These are phyloP conservation scores for Scaptomyza cyrtandrae DNA, from an alignment of 2,888 invertebrate genomes.

Conservation along the genomic window DNA sequence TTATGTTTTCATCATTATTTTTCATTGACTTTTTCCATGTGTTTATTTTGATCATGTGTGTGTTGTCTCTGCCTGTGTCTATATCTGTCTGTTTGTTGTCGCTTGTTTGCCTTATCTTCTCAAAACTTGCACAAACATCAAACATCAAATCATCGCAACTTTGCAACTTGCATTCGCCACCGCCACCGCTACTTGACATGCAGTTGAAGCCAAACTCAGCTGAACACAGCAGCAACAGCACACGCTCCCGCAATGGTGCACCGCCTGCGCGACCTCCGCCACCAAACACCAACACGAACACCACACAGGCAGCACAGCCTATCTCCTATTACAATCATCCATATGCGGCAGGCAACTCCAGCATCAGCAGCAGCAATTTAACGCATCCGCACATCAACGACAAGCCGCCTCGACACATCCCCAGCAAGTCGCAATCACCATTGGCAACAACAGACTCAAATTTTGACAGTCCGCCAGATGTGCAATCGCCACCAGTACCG, in stretches of 20 bases:
- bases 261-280: slow-evolving; percentile 70
- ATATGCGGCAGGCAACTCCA: slow-evolving; percentile 51
- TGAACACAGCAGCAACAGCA: slow-evolving; percentile 71
- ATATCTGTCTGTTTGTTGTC: slow-evolving; percentile 32
- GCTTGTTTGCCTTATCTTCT: slow-evolving; percentile 47
- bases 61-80: slow-evolving; percentile 28
- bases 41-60: slow-evolving; percentile 31
- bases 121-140: slow-evolving; percentile 54
- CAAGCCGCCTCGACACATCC: slow-evolving; percentile 67
- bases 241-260: slow-evolving; percentile 60
- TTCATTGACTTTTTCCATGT: slow-evolving; percentile 60
- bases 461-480: slow-evolving; percentile 83
- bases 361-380: slow-evolving; percentile 17
- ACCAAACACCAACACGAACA: slow-evolving; percentile 25
- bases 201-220: slow-evolving; percentile 75
- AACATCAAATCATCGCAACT: slow-evolving; percentile 53
- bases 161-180: slow-evolving; percentile 43
- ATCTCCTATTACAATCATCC: slow-evolving; percentile 81
- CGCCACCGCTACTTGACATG: slow-evolving; percentile 35
- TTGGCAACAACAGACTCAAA: slow-evolving; percentile 76
- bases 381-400: slow-evolving; percentile 49
- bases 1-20: slow-evolving; percentile 58
- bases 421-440: slow-evolving; percentile 44
- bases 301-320: slow-evolving; percentile 29
- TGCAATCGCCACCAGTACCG: slow-evolving; percentile 84